These are phyloP conservation scores for Zaprionus lineosus DNA, from an alignment of 2,888 invertebrate genomes.

Conservation along the genomic window DNA sequence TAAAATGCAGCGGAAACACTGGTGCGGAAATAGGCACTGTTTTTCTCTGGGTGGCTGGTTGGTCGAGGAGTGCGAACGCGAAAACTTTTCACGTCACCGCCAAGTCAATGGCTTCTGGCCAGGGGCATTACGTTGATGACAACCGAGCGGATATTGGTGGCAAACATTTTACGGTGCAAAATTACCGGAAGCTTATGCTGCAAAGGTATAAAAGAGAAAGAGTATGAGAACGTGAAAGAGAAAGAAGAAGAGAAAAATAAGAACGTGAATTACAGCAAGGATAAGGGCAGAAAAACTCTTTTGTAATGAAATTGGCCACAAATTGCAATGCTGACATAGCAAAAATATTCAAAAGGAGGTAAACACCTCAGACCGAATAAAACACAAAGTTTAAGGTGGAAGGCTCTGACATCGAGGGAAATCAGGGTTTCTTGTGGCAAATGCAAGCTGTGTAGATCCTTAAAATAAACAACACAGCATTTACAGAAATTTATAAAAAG, in stretches of 20 bases:
- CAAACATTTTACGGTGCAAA: conserved; percentile 68
- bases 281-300: conserved; percentile 2
- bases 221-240: conserved; percentile 7
- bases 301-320: conserved; percentile 5
- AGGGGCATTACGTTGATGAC: conserved; percentile 28
- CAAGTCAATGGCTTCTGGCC: conserved; percentile 24
- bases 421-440: no score
- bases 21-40: conserved; percentile 50
- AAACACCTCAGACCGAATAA: no score
- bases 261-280: conserved; percentile 1
- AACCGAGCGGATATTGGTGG: conserved; percentile 67
- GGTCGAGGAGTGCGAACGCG: background rate
- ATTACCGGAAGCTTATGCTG: conserved; percentile 65
- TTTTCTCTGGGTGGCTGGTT: conserved; percentile 1
- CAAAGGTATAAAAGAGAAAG: conserved; percentile 35
- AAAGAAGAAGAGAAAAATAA: conserved; percentile 13
- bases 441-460: no score
- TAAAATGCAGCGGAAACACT: conserved; percentile 49
- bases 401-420: no score
- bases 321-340: background rate
- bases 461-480: no score
- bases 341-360: background rate
- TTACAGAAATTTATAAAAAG: no score
- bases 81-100: conserved; percentile 13
- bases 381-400: no score